Evolutionary conservation across 92 coral and sea anemone genomes (phyloP).

Genomic region (Pocillopora grandis): DNA sequence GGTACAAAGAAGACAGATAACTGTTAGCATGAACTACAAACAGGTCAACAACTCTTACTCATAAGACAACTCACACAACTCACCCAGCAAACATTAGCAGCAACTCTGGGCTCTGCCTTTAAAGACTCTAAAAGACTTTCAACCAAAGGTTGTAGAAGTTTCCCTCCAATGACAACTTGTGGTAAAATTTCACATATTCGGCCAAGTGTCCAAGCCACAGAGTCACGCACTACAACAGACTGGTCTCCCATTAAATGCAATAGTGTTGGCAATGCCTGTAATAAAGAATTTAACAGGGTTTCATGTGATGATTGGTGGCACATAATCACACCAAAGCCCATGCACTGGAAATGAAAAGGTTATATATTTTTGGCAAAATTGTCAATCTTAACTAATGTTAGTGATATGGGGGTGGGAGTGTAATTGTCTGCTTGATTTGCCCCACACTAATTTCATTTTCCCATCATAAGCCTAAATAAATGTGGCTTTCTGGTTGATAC

Average conservation of each 20-base stretch:
- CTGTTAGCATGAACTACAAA: neutral
- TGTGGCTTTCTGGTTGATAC: no score
- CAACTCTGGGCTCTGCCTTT: conserved; percentile 93
- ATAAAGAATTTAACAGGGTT: neutral
- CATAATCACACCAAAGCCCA: no score
- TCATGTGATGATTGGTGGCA: no score
- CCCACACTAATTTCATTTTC: no score
- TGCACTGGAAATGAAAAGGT: no score
- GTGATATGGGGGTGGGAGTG: no score
- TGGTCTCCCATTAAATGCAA: conserved; percentile 71
- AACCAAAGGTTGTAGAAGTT: conserved; percentile 54
- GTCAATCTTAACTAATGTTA: no score
- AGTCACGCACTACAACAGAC: conserved; percentile 85
- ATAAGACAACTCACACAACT: neutral
- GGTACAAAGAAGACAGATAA: no score
- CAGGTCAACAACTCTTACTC: neutral
- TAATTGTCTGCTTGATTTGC: no score
- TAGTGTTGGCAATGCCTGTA: conserved; percentile 82
- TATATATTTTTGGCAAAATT: no score
- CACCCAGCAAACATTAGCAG: conserved; percentile 99
- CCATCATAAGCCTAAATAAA: no score
- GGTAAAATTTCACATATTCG: conserved; percentile 94
- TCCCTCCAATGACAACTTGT: conserved; percentile 66
- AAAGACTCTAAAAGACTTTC: conserved; percentile 65
- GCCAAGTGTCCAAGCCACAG: conserved; percentile 99